phyloP scores from a whole-genome alignment of 23 tunicate species.

The Ascidia mentula region DNA sequence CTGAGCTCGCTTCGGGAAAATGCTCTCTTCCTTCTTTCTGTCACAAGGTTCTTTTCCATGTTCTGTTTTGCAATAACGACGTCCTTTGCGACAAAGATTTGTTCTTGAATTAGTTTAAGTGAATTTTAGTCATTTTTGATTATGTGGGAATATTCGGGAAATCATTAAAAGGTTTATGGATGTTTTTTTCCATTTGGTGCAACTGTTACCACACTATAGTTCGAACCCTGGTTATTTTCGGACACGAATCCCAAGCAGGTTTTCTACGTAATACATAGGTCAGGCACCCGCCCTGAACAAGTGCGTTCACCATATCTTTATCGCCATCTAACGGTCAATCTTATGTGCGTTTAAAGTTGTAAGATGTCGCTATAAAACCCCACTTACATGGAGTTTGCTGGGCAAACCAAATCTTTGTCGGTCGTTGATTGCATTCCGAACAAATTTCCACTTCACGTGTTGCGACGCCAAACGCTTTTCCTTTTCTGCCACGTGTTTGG shows the following conservation, averaged over 20 bases:
- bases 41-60: background rate
- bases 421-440: slow-evolving; percentile 16
- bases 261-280: too few species aligned
- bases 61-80: background rate
- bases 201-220: too few species aligned
- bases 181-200: too few species aligned
- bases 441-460: slow-evolving; percentile 86
- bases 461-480: slow-evolving; percentile 65
- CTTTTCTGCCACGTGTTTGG: slow-evolving; percentile 53
- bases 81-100: too few species aligned
- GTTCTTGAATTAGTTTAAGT: too few species aligned
- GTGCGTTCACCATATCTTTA: too few species aligned
- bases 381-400: slow-evolving; percentile 25
- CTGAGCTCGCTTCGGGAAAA: background rate
- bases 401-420: slow-evolving; percentile 65
- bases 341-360: background rate
- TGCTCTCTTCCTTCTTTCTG: background rate
- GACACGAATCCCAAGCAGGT: too few species aligned
- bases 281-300: too few species aligned
- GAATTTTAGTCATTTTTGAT: too few species aligned
- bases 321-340: background rate
- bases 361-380: background rate
- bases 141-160: too few species aligned
- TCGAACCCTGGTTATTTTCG: too few species aligned
- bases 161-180: too few species aligned